Conservation (phyloP, 2,888 invertebrate species). For the Acanthosepion esculentum region DNA sequence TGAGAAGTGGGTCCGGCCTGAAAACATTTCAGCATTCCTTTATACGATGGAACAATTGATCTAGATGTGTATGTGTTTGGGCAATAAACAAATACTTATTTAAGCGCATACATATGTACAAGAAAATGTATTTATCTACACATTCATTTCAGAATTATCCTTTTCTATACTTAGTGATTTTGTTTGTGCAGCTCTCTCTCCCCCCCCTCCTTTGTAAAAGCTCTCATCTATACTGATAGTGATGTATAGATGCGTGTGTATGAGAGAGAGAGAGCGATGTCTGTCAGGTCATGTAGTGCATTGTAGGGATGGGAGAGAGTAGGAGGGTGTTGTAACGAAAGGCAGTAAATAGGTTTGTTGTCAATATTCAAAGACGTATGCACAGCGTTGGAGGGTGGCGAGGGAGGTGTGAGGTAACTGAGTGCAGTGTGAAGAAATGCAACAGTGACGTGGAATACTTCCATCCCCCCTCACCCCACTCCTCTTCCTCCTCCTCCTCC, state of each 20-base stretch:
- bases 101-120: no score
- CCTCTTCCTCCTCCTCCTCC: no score
- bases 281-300: conserved; percentile 33
- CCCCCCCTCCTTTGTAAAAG: not conserved
- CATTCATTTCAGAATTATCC: no score
- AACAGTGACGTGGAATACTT: not conserved
- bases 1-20: no score
- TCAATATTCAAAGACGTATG: not conserved
- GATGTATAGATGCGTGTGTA: not conserved
- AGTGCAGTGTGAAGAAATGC: conserved; percentile 22
- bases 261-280: not conserved
- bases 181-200: not conserved
- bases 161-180: no score
- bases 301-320: not conserved
- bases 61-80: no score
- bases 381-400: not conserved
- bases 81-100: no score
- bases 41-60: no score
- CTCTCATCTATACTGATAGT: not conserved
- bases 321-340: not conserved
- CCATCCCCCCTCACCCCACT: not conserved
- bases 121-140: no score
- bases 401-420: not conserved
- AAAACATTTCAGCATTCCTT: no score
- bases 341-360: not conserved